phyloP scores from a whole-genome alignment of 2,113 vertebrate species.

The Stictonetta naevosa region DNA sequence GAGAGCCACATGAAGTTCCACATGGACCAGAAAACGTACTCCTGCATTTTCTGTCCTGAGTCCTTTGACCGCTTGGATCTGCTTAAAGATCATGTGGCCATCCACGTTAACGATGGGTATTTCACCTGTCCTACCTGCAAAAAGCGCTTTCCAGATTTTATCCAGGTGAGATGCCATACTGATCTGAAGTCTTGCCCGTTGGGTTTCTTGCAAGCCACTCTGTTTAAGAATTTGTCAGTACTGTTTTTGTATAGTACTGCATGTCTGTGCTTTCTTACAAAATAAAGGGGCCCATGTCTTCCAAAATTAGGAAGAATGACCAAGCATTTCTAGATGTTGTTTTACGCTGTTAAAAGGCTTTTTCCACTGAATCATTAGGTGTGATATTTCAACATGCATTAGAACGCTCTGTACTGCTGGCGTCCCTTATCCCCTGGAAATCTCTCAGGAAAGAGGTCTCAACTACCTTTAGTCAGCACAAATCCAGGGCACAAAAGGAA shows the following conservation, averaged over 20 bases:
- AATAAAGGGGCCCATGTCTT: not conserved
- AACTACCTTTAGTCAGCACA: not conserved
- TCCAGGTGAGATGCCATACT: slow-evolving; percentile 84
- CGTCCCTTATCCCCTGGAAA: not conserved
- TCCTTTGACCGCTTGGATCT: slow-evolving; percentile 93
- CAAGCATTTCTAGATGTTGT: not conserved
- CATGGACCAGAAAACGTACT: slow-evolving; percentile 91
- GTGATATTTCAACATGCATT: not conserved
- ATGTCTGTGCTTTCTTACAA: not conserved
- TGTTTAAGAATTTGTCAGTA: not conserved
- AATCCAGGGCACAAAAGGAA: not conserved
- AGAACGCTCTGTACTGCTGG: not conserved
- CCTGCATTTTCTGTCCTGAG: slow-evolving; percentile 92
- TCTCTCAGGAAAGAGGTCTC: not conserved
- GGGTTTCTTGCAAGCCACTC: not conserved
- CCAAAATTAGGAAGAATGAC: not conserved
- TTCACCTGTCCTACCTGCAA: slow-evolving; percentile 96
- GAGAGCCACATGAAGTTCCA: slow-evolving; percentile 95
- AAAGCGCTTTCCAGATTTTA: slow-evolving; percentile 94
- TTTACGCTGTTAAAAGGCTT: not conserved
- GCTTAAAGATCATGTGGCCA: slow-evolving; percentile 91
- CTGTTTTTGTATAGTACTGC: not conserved
- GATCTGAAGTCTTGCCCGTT: not conserved
- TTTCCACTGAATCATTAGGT: not conserved
- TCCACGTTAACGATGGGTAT: slow-evolving; percentile 89